Conservation (phyloP, 2,888 invertebrate genomes). For the Noctua fimbriata region DNA sequence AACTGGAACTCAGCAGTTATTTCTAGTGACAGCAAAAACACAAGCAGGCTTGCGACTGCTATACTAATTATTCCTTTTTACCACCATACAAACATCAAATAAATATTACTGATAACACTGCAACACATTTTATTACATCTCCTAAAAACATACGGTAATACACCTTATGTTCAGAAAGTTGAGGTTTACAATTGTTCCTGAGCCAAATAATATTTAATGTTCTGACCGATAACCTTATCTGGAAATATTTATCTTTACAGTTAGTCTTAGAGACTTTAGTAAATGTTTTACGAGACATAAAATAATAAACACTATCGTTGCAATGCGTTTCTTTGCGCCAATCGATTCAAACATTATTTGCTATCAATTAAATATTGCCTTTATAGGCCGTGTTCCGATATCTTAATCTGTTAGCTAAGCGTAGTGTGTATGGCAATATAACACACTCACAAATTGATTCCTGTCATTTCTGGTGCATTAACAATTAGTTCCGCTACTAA, state of each 20-base stretch:
- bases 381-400: not conserved
- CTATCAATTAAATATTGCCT: not conserved
- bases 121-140: slow-evolving; percentile 34
- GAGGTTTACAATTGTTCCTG: slow-evolving; percentile 12
- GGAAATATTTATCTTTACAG: slow-evolving; percentile 42
- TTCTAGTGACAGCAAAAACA: not conserved
- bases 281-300: slow-evolving; percentile 34
- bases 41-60: not conserved
- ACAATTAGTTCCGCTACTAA: not conserved
- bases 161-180: not conserved
- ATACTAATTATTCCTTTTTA: slow-evolving; percentile 26
- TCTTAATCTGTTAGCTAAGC: not conserved
- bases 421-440: not conserved
- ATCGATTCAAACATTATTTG: not conserved
- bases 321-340: slow-evolving; percentile 6
- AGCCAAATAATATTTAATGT: slow-evolving; percentile 38
- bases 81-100: slow-evolving; percentile 25
- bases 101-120: slow-evolving; percentile 39
- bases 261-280: slow-evolving; percentile 41
- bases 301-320: slow-evolving; percentile 40
- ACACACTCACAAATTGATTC: not conserved
- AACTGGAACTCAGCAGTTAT: not conserved
- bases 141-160: not conserved
- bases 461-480: not conserved
- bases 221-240: slow-evolving; percentile 57